Percentiles rank a stretch among this genome's conserved stretches.
Conservation (phyloP, 2,888 invertebrate genomes). For the Yponomeuta sedellus region DNA sequence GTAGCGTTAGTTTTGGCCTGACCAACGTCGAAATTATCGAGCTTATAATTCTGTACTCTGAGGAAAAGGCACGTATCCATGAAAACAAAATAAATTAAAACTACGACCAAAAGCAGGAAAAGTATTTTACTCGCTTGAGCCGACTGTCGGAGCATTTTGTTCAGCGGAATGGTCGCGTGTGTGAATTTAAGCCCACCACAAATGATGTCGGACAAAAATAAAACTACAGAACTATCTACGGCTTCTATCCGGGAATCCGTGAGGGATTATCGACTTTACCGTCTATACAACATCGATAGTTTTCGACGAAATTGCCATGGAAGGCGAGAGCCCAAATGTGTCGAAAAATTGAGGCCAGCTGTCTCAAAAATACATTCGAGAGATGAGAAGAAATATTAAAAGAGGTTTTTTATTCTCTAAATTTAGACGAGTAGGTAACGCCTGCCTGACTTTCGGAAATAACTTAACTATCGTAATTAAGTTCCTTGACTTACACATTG, state of each 20-base stretch:
- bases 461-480: no score
- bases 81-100: conserved; percentile 79
- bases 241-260: background rate
- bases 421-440: no score
- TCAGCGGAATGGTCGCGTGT: background rate
- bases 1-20: conserved; percentile 34
- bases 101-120: conserved; percentile 72
- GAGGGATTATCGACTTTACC: background rate
- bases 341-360: background rate
- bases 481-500: no score
- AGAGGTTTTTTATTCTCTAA: background rate
- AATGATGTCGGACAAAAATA: background rate
- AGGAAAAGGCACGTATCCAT: conserved; percentile 85
- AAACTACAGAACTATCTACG: background rate
- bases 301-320: background rate
- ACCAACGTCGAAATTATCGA: conserved; percentile 56
- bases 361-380: background rate
- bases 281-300: conserved; percentile 1
- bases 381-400: background rate
- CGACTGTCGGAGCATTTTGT: conserved; percentile 82
- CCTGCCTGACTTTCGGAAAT: no score
- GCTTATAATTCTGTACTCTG: conserved; percentile 81
- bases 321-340: background rate
- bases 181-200: background rate
- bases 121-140: conserved; percentile 84